Conservation (phyloP, 2,113 vertebrate genomes). For the Caranx melampygus region DNA sequence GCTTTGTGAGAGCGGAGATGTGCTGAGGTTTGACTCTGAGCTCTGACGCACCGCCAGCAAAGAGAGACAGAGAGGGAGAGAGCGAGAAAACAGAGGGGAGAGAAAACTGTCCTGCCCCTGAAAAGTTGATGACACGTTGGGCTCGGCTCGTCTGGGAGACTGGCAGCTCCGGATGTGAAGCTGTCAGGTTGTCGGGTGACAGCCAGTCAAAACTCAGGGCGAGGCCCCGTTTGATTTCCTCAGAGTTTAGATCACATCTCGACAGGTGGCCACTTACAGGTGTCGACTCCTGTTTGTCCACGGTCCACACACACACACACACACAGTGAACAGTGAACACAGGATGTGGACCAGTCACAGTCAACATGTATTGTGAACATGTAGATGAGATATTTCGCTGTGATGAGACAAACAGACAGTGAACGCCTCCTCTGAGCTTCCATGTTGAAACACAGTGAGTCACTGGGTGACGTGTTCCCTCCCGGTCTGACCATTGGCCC, state of each 20-base stretch:
- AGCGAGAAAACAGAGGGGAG: neutral
- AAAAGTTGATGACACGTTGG: slow-evolving; percentile 56
- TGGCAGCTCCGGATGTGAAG: slow-evolving; percentile 57
- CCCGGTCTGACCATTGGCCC: too few relatives aligned
- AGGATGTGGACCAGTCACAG: neutral
- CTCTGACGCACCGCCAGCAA: slow-evolving; percentile 4
- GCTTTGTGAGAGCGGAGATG: slow-evolving; percentile 55
- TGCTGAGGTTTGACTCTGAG: slow-evolving; percentile 48
- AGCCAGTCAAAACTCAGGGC: slow-evolving; percentile 26
- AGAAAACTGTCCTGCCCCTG: slow-evolving; percentile 41
- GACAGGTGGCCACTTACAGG: slow-evolving; percentile 43
- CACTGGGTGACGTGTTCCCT: too few relatives aligned
- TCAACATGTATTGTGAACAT: neutral
- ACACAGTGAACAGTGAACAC: neutral
- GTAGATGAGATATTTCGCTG: too few relatives aligned
- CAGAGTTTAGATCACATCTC: slow-evolving; percentile 51
- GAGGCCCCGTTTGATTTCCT: slow-evolving; percentile 64
- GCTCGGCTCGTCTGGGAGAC: slow-evolving; percentile 41
- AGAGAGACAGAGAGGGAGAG: neutral
- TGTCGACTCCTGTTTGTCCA: slow-evolving; percentile 41
- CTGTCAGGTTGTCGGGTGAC: slow-evolving; percentile 53
- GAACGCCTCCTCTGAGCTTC: too few relatives aligned
- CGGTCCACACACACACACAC: slow-evolving; percentile 10
- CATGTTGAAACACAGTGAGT: too few relatives aligned
- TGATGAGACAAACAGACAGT: too few relatives aligned